Percentiles rank a stretch among this genome's conserved stretches.
phyloP scores from a whole-genome alignment of 2,797 vertebrate species.

The Halcyon chelicuti region DNA sequence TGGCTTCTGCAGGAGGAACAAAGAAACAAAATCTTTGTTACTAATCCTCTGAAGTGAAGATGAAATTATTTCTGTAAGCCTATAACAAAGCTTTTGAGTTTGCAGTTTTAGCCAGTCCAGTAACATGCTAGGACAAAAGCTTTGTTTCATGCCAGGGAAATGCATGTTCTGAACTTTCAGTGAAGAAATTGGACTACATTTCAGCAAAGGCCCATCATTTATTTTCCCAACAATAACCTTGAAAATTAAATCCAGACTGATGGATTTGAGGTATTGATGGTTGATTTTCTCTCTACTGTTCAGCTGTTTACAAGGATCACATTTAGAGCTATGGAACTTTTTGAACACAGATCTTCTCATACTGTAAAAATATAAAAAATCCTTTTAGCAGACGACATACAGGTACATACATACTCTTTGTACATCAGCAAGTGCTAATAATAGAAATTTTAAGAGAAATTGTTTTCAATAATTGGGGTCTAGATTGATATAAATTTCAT shows the following conservation, averaged over 20 bases:
- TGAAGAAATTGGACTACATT: background rate
- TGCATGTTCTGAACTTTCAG: background rate
- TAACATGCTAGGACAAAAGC: background rate
- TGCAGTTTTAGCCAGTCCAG: background rate
- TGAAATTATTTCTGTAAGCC: background rate
- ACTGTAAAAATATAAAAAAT: background rate
- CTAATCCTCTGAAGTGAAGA: constrained; percentile 31
- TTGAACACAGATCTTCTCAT: background rate
- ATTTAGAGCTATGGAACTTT: background rate
- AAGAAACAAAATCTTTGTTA: background rate
- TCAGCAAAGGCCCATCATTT: background rate
- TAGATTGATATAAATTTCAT: background rate
- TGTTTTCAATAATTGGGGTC: background rate
- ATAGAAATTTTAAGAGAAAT: background rate
- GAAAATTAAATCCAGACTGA: constrained; percentile 40
- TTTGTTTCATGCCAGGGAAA: background rate
- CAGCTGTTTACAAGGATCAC: background rate
- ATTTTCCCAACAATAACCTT: constrained; percentile 36
- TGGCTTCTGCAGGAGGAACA: background rate
- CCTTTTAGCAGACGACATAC: background rate
- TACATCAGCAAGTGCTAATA: background rate
- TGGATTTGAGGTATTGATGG: background rate
- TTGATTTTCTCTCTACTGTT: background rate
- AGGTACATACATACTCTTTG: background rate
- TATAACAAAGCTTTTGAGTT: background rate